A percentile compares a stretch with the other conserved stretches of the same genome.
Conservation (phyloP, 2,888 invertebrate species). For the Hirtodrosophila confusa region DNA sequence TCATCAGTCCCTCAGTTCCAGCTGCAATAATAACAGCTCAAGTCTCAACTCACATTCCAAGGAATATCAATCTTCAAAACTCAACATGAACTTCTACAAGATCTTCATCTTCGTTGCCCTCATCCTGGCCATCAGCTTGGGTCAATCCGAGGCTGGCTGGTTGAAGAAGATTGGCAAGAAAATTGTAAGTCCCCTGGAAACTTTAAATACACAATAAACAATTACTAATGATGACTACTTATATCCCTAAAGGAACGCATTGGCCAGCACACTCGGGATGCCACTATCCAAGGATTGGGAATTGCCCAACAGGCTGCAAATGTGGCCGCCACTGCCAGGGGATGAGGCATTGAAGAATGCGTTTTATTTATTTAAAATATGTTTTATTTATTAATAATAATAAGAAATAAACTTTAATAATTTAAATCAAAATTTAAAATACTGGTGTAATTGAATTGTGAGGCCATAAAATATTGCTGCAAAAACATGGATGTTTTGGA, state of each 20-base stretch:
- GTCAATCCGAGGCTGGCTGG: slow-evolving; percentile 77
- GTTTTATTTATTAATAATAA: slow-evolving; percentile 15
- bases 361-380: slow-evolving; percentile 1
- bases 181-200: slow-evolving; percentile 61
- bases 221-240: not conserved
- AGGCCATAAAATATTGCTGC: too few relatives aligned
- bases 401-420: slow-evolving; percentile 17
- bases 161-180: slow-evolving; percentile 74
- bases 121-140: slow-evolving; percentile 66
- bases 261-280: slow-evolving; percentile 78
- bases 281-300: slow-evolving; percentile 69
- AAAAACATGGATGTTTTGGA: not conserved
- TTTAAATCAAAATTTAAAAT: not conserved
- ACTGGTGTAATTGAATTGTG: not conserved
- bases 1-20: slow-evolving; percentile 36
- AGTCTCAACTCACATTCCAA: not conserved
- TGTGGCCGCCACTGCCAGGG: slow-evolving; percentile 73
- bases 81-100: slow-evolving; percentile 67
- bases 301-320: slow-evolving; percentile 77
- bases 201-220: rapidly evolving
- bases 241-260: slow-evolving; percentile 63
- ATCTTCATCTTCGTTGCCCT: slow-evolving; percentile 69
- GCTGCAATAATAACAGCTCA: slow-evolving; percentile 6
- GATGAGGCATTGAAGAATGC: slow-evolving; percentile 30
- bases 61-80: not conserved